Conservation (phyloP, 2,888 invertebrate genomes). For the Piscicola geometra region DNA sequence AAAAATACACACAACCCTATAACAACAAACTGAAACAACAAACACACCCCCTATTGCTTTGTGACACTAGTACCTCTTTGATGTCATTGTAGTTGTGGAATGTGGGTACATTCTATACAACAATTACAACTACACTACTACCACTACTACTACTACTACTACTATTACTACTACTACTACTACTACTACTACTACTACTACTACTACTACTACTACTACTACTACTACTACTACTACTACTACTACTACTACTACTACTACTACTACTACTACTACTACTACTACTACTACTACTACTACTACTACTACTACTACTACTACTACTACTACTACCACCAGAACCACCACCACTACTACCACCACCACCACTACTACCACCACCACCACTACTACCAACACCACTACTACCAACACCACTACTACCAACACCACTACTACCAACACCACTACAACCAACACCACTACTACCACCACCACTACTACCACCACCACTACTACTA, state of each 20-base stretch:
- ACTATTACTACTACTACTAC: background rate
- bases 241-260: background rate
- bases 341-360: constrained; percentile 6
- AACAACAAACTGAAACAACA: too few species aligned
- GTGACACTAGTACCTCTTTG: too few species aligned
- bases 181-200: background rate
- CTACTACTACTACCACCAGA: background rate
- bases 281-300: constrained; percentile 12
- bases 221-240: constrained; percentile 11
- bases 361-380: constrained; percentile 14
- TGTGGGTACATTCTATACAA: background rate
- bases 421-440: background rate
- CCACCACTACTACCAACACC: background rate
- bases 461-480: constrained; percentile 13
- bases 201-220: background rate
- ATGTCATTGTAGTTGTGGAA: too few species aligned
- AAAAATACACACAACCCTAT: too few species aligned
- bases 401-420: background rate
- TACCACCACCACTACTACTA: constrained; percentile 16
- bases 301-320: background rate
- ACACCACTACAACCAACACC: constrained; percentile 3
- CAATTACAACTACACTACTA: too few species aligned
- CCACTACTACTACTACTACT: constrained; percentile 10
- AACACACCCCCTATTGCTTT: too few species aligned
- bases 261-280: background rate